Percentiles rank a stretch among this genome's conserved stretches.
Evolutionary conservation across 2,113 vertebrate genomes (phyloP).

Genomic region (Cyprinodon tularosa): DNA sequence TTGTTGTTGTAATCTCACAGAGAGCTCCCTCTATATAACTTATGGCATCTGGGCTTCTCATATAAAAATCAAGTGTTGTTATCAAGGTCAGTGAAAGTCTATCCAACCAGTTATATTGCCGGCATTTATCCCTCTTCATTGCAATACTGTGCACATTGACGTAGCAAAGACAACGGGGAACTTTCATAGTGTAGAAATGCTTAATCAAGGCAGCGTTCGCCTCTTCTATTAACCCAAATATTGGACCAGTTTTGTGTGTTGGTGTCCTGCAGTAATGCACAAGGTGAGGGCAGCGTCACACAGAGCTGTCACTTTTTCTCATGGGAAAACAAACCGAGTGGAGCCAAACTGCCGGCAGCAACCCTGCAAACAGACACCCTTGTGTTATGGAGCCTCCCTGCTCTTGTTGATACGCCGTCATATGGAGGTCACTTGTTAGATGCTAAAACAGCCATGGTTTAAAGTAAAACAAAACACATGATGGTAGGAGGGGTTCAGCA

Average conservation of each 20-base stretch:
- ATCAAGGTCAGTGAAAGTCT: too few relatives aligned
- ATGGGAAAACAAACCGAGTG: slow-evolving; percentile 56
- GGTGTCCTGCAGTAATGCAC: slow-evolving; percentile 24
- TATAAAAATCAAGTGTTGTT: too few relatives aligned
- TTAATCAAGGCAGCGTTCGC: neutral
- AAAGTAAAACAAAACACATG: neutral
- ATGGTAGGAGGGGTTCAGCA: neutral
- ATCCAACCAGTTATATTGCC: too few relatives aligned
- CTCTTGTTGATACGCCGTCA: slow-evolving; percentile 26
- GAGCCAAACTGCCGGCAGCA: slow-evolving; percentile 62
- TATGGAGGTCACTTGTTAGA: slow-evolving; percentile 14
- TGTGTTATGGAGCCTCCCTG: slow-evolving; percentile 41
- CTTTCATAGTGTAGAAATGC: too few relatives aligned
- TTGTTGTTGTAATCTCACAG: too few relatives aligned
- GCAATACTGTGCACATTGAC: too few relatives aligned
- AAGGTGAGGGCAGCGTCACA: slow-evolving; percentile 42
- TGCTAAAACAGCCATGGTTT: neutral
- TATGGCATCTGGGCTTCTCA: too few relatives aligned
- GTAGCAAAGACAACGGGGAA: too few relatives aligned
- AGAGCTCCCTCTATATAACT: too few relatives aligned
- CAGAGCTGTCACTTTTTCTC: slow-evolving; percentile 29
- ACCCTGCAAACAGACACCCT: slow-evolving; percentile 63
- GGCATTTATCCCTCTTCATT: too few relatives aligned
- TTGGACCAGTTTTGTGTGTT: slow-evolving; percentile 44
- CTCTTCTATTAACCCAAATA: slow-evolving; percentile 36